phyloP scores from a whole-genome alignment of 92 coral and sea anemone species.

The Isaurus tuberculatus region DNA sequence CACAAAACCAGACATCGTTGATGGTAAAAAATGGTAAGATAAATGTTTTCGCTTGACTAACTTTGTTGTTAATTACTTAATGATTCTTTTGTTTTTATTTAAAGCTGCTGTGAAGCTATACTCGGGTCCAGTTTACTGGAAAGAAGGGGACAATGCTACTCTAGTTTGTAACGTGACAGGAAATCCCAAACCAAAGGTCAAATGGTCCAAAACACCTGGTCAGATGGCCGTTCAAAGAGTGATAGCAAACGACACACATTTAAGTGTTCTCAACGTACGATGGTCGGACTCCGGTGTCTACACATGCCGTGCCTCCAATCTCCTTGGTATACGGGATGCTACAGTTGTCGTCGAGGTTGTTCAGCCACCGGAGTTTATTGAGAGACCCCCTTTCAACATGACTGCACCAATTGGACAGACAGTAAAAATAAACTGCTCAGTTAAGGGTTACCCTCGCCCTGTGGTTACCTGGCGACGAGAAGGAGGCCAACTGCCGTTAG shows the following conservation, averaged over 20 bases:
- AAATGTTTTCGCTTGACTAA: not conserved
- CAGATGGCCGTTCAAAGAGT: conserved; percentile 13
- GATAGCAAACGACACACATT: not conserved
- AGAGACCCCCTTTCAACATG: too few relatives aligned
- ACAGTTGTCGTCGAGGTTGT: not conserved
- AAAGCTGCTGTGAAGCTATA: too few relatives aligned
- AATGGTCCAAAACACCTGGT: conserved; percentile 44
- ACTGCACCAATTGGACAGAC: too few relatives aligned
- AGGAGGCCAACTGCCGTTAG: too few relatives aligned
- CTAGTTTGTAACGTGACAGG: conserved; percentile 53
- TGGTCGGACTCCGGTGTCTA: conserved; percentile 39
- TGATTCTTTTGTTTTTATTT: too few relatives aligned
- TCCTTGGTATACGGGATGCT: conserved; percentile 16
- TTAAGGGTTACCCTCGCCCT: too few relatives aligned
- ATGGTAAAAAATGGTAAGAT: conserved; percentile 39
- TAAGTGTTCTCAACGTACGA: not conserved
- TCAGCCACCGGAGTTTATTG: too few relatives aligned
- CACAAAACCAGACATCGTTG: not conserved
- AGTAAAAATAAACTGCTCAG: too few relatives aligned
- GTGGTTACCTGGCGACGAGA: too few relatives aligned
- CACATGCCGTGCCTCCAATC: conserved; percentile 26
- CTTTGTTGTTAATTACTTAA: too few relatives aligned
- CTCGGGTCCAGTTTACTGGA: conserved; percentile 43
- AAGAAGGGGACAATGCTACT: conserved; percentile 33
- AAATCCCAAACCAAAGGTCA: conserved; percentile 48